Conservation (phyloP, 2,113 vertebrate genomes). For the Dicerorhinus sumatrensis region DNA sequence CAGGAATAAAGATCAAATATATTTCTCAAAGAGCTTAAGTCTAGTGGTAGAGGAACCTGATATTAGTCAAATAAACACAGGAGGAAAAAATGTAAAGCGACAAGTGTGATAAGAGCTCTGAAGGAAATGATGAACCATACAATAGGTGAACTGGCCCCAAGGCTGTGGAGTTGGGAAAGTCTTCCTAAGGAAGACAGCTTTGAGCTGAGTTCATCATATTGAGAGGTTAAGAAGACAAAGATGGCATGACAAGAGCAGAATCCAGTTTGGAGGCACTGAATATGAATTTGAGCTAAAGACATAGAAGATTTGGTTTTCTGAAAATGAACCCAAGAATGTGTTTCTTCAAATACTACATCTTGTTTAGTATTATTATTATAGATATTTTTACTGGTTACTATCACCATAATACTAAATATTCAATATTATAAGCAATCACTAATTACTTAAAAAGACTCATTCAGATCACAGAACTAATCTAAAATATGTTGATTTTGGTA, state of each 20-base stretch:
- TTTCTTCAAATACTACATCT: neutral
- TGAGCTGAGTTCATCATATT: neutral
- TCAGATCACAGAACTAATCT: slow-evolving; percentile 13
- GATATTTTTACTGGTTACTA: neutral
- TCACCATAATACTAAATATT: neutral
- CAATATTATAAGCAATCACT: neutral
- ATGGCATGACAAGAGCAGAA: neutral
- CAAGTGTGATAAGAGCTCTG: neutral
- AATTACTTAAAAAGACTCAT: neutral
- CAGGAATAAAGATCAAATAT: neutral
- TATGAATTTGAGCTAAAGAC: neutral
- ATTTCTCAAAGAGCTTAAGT: neutral
- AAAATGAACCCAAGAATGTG: neutral
- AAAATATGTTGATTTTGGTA: neutral
- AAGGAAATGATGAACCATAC: neutral
- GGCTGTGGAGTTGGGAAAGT: neutral
- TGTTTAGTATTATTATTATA: neutral
- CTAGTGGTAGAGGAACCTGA: neutral
- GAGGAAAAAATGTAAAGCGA: neutral
- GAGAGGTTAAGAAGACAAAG: neutral
- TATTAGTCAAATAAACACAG: neutral
- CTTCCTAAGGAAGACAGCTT: neutral
- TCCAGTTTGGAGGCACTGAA: neutral
- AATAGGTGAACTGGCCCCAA: neutral
- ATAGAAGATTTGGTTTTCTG: neutral